These are phyloP conservation scores for Pelodiscus sinensis DNA, from an alignment of 2,113 vertebrate species.

Conservation along the genomic window DNA sequence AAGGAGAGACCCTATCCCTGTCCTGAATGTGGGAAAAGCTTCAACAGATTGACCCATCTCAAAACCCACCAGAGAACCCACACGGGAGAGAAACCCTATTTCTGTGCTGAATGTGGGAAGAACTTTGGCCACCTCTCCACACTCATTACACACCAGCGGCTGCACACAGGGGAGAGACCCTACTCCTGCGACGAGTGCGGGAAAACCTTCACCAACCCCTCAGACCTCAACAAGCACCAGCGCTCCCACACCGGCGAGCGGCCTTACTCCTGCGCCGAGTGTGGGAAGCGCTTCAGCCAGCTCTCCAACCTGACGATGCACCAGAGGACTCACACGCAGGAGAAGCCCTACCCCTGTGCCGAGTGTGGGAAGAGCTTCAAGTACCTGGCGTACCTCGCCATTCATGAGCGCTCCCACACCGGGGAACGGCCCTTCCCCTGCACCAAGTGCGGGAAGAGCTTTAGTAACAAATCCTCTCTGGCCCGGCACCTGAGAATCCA, in stretches of 20 bases:
- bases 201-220: constrained; percentile 34
- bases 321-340: constrained; percentile 12
- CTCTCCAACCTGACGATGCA: constrained; percentile 38
- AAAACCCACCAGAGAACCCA: constrained; percentile 59
- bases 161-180: background rate
- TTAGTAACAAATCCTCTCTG: background rate
- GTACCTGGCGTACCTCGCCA: constrained; percentile 1
- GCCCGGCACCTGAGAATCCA: background rate
- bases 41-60: constrained; percentile 7
- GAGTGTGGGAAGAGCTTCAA: background rate
- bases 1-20: constrained; percentile 47
- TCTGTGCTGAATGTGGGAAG: constrained; percentile 52
- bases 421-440: constrained; percentile 20
- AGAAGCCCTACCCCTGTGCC: background rate
- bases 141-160: constrained; percentile 51
- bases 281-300: constrained; percentile 26
- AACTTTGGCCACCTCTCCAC: constrained; percentile 59
- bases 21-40: constrained; percentile 55
- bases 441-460: background rate
- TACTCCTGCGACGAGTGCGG: constrained; percentile 42
- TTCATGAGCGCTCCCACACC: constrained; percentile 22
- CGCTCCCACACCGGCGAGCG: constrained; percentile 13
- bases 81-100: constrained; percentile 64
- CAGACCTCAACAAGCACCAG: constrained; percentile 39
- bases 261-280: background rate